Evolutionary conservation across 2,888 invertebrate species (phyloP).

Genomic region (Dicycla oo): DNA sequence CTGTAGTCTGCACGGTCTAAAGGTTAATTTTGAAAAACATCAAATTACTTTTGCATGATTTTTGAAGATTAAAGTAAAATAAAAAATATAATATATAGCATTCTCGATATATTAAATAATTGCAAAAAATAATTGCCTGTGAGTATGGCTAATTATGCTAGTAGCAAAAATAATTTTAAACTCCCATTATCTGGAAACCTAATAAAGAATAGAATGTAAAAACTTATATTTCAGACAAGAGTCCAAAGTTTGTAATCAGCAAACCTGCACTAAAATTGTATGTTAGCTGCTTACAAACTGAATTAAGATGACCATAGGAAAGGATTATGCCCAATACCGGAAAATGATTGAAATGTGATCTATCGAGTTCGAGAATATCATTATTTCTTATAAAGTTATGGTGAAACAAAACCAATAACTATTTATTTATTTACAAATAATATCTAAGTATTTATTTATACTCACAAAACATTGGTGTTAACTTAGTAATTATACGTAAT

Average conservation of each 20-base stretch:
- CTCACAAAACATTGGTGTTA: conserved; percentile 28
- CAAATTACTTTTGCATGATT: conserved; percentile 20
- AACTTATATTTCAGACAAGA: no score
- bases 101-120: conserved; percentile 3
- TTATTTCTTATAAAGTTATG: not conserved
- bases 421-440: conserved; percentile 36
- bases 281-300: not conserved
- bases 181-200: no score
- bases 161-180: not conserved
- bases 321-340: not conserved
- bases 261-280: not conserved
- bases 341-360: not conserved
- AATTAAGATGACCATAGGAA: not conserved
- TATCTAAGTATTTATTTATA: conserved; percentile 26
- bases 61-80: not conserved
- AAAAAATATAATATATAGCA: conserved; percentile 7
- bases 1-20: no score
- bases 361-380: conserved; percentile 15
- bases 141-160: not conserved
- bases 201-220: no score
- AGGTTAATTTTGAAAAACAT: not conserved
- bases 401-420: conserved; percentile 10
- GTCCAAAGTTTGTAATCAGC: not conserved
- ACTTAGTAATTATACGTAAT: conserved; percentile 15
- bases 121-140: not conserved